These are phyloP conservation scores for Elaphurus davidianus DNA, from an alignment of 2,113 vertebrate genomes.

Conservation along the genomic window DNA sequence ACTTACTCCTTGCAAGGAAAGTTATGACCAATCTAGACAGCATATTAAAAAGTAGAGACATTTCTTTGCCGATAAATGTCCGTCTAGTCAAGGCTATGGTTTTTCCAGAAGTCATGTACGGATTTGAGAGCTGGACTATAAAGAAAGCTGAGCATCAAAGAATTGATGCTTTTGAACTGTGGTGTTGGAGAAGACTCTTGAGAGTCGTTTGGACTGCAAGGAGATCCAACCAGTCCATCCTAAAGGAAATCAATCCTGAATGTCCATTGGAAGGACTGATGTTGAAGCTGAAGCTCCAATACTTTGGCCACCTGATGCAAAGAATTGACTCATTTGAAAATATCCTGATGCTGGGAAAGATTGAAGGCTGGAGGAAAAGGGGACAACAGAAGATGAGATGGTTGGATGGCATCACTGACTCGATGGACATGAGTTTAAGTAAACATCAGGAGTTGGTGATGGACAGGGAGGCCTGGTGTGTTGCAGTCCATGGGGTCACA, in stretches of 20 bases:
- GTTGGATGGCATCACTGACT: neutral
- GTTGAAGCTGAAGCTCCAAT: neutral
- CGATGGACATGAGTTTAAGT: neutral
- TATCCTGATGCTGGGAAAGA: neutral
- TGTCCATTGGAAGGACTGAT: neutral
- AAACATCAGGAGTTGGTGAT: rapidly evolving
- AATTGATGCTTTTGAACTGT: neutral
- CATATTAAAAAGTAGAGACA: neutral
- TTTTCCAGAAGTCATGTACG: neutral
- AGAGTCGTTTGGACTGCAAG: neutral
- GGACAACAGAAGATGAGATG: neutral
- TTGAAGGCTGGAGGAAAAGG: neutral
- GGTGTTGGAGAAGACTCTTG: neutral
- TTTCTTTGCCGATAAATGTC: neutral
- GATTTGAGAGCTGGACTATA: neutral
- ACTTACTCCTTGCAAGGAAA: neutral
- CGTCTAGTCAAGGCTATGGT: neutral
- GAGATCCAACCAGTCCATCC: neutral
- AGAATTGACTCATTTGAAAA: neutral
- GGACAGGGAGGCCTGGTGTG: neutral
- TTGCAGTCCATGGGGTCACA: neutral
- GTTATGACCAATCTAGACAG: neutral
- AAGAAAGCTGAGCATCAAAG: rapidly evolving
- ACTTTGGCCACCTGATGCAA: neutral
- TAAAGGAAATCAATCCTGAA: neutral